phyloP scores from a whole-genome alignment of 2,113 vertebrate species.

The Rhinopithecus roxellana region DNA sequence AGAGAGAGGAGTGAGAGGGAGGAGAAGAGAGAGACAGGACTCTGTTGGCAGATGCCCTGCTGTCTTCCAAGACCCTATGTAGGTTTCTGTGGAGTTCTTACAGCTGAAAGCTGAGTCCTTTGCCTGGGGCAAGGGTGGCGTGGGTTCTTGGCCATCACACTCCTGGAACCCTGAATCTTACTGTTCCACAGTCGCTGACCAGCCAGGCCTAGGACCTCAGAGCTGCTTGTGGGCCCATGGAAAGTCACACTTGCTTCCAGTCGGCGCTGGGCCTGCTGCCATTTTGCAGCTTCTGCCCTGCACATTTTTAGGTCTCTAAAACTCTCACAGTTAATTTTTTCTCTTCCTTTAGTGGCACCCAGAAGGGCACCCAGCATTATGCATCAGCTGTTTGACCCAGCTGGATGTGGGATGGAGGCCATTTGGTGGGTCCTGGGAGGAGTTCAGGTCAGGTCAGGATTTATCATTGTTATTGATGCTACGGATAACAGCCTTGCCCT shows the following conservation, averaged over 20 bases:
- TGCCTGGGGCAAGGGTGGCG: background rate
- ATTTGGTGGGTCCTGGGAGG: background rate
- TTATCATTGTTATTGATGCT: background rate
- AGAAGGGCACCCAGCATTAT: background rate
- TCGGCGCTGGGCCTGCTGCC: background rate
- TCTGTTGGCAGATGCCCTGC: too few relatives aligned
- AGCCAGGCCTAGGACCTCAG: background rate
- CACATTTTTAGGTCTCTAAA: background rate
- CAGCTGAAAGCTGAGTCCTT: too few relatives aligned
- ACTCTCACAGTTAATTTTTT: background rate
- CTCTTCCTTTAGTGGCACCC: background rate
- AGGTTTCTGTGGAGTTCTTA: background rate
- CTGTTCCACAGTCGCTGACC: background rate
- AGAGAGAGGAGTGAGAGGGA: too few relatives aligned
- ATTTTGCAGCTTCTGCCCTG: background rate
- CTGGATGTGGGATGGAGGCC: background rate
- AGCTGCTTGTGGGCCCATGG: background rate
- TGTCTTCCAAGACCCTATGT: background rate
- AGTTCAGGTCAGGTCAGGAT: background rate
- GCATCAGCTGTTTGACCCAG: background rate
- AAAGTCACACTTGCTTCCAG: fast-evolving
- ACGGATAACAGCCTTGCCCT: background rate
- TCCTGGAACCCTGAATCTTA: background rate
- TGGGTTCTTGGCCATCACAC: fast-evolving
- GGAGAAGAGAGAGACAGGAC: background rate